Evolutionary conservation across 2,797 vertebrate species (phyloP).

Genomic region (Harpagifer antarcticus): DNA sequence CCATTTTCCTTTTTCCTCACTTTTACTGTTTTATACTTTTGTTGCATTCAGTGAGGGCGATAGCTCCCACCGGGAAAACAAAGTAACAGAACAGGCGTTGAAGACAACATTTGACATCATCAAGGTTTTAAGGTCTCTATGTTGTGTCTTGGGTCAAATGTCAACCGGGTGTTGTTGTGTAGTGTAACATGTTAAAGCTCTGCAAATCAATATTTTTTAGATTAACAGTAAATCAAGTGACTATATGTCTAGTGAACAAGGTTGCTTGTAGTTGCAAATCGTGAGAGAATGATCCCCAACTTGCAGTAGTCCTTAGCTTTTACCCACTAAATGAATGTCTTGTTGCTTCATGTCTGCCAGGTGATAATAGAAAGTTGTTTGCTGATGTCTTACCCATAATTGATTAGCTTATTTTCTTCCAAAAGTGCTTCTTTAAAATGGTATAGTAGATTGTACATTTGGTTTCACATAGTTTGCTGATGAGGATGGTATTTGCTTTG

Average conservation of each 20-base stretch:
- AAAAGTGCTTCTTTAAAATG: no score
- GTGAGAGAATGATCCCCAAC: not conserved
- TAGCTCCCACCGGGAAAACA: conserved; percentile 1
- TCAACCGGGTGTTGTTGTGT: not conserved
- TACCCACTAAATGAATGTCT: no score
- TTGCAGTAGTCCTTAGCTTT: not conserved
- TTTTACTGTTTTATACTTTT: not conserved
- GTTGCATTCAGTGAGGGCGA: not conserved
- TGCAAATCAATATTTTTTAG: not conserved
- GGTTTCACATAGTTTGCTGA: no score
- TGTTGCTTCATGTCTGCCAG: no score
- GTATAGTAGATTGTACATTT: no score
- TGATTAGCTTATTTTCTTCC: no score
- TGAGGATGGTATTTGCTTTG: no score
- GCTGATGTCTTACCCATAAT: no score
- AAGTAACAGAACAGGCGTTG: no score
- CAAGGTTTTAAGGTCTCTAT: no score
- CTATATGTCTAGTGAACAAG: not conserved
- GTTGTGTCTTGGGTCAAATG: not conserved
- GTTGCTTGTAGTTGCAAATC: not conserved
- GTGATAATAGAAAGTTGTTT: no score
- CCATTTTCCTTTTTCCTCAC: not conserved
- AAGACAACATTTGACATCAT: no score
- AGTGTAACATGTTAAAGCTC: not conserved
- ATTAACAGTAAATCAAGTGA: not conserved